Base-by-base conservation (phyloP, 2,113 vertebrate genomes). In the Clinocottus analis region DNA sequence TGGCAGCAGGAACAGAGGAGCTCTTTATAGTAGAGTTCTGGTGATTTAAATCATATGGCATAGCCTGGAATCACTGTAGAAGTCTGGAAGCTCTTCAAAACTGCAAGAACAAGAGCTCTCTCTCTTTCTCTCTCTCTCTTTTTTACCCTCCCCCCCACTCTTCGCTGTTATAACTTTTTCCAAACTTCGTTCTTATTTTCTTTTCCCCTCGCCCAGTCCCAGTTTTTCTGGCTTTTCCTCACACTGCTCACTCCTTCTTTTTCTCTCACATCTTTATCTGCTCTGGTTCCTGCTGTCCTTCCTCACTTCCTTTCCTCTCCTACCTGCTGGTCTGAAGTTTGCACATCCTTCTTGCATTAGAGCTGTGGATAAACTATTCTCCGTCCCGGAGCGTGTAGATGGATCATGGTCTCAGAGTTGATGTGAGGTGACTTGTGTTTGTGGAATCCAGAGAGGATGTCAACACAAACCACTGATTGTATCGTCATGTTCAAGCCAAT, bases 1-100 rank as follows among this genome's bases (percentile, higher is more conserved):
- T 96, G 95, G 95, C 95, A 96, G 91, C 85, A 91, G 92, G 91
- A 95, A 96, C 96, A 96, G 94, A 95, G 94, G 92, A 92, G 86
- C 92, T 95, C 95, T 96, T 96, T 96, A 95, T 96, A 94, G 94
- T 94, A 89, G 94, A 94, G 94, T 95, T 95, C 95, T 95, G 93
- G 90, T 96, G 94, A 96, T 96, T 96, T 95, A 95, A 96, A 96
- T 96, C 95, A 96, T 96, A 96, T 95, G 95, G 94, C 93, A 95
- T 94, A 90, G 94, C 92, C 92, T 94, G 93, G 93, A 95, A 94
- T 94, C 93, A 93, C 92, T 91, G 93, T 88, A 93, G 87, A 93
- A 87, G 90, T 94, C 92, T 94, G 94, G 95, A 95, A 85, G 85
- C 87, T 91, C 94, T 94, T 94, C 94, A 94, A 84, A 93, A 93